A percentile compares a stretch with the other conserved stretches of the same genome.
Conservation (phyloP, 2,888 invertebrate genomes). For the Eupithecia vulgata region DNA sequence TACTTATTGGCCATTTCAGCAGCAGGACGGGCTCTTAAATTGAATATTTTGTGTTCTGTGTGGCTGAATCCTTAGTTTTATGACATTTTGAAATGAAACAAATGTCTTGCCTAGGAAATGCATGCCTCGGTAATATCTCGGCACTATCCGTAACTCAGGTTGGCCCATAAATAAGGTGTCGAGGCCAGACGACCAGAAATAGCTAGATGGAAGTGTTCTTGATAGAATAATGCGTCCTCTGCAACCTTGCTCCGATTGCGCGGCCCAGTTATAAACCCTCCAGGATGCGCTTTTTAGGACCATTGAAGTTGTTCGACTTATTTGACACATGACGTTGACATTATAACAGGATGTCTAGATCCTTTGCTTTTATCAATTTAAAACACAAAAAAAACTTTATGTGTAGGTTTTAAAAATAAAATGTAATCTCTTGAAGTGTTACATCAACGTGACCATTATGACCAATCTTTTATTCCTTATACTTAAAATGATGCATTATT, state of each 20-base stretch:
- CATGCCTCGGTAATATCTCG: constrained; percentile 26
- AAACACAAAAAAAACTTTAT: neutral
- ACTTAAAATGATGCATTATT: constrained; percentile 2
- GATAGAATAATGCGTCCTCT: constrained; percentile 80
- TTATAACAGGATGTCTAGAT: constrained; percentile 30
- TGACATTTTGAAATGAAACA: constrained; percentile 1
- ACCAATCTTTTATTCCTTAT: neutral
- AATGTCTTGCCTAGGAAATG: constrained; percentile 16
- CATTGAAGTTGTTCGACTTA: constrained; percentile 32
- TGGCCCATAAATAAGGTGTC: constrained; percentile 54
- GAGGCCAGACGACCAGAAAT: constrained; percentile 63
- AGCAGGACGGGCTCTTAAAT: neutral
- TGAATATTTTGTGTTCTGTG: neutral
- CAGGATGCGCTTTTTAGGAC: constrained; percentile 74
- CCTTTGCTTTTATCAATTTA: constrained; percentile 19
- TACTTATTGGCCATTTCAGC: neutral
- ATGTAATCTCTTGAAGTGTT: neutral
- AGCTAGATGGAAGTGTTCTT: constrained; percentile 61
- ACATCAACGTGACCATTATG: neutral
- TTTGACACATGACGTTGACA: constrained; percentile 30
- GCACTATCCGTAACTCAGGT: constrained; percentile 39
- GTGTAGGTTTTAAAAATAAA: neutral
- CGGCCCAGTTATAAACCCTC: constrained; percentile 66
- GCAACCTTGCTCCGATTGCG: constrained; percentile 75
- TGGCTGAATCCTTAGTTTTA: neutral